Evolutionary conservation across 2,113 vertebrate genomes (phyloP).

Genomic region (Dolichallabes microphthalmus): DNA sequence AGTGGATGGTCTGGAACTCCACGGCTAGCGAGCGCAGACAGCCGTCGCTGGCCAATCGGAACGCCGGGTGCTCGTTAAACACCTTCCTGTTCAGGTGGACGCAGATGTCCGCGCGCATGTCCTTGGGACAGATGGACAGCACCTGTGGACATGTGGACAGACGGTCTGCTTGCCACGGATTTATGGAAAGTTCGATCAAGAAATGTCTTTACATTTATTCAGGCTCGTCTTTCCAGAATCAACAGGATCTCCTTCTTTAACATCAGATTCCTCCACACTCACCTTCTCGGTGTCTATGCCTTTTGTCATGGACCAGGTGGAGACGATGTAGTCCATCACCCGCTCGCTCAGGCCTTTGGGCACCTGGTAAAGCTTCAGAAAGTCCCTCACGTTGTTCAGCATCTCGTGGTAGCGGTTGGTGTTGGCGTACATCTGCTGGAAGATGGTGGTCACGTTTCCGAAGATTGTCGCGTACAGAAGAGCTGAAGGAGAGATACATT

Average conservation of each 20-base stretch:
- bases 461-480: slow-evolving; percentile 99
- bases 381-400: slow-evolving; percentile 96
- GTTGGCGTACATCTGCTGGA: slow-evolving; percentile 99
- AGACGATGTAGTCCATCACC: slow-evolving; percentile 98
- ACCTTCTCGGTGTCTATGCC: slow-evolving; percentile 99
- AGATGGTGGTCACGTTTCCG: slow-evolving; percentile 97
- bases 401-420: slow-evolving; percentile 98
- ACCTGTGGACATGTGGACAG: slow-evolving; percentile 72
- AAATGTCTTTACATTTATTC: background rate
- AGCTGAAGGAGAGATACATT: slow-evolving; percentile 71
- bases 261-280: slow-evolving; percentile 13
- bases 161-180: background rate
- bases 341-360: slow-evolving; percentile 96
- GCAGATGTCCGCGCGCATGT: slow-evolving; percentile 96
- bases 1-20: slow-evolving; percentile 95
- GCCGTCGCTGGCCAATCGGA: slow-evolving; percentile 91
- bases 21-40: slow-evolving; percentile 92
- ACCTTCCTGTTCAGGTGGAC: slow-evolving; percentile 96
- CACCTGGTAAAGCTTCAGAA: slow-evolving; percentile 97
- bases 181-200: background rate
- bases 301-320: slow-evolving; percentile 98
- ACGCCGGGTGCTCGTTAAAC: slow-evolving; percentile 95
- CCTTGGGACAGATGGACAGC: slow-evolving; percentile 94
- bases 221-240: background rate
- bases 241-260: background rate